Conservation (phyloP, 2,113 vertebrate genomes). For the Anolis sagrei region DNA sequence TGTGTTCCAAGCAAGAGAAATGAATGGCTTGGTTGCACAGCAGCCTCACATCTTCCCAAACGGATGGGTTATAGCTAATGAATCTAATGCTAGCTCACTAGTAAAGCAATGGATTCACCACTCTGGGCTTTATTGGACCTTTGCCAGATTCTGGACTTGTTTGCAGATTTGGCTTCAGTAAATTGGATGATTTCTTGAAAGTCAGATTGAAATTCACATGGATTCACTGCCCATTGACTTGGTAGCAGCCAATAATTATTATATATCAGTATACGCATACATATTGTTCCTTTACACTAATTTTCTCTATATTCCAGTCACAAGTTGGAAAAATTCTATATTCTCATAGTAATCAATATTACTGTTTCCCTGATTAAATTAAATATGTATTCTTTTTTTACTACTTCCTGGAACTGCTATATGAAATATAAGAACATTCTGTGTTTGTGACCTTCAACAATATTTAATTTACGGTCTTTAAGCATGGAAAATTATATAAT, state of each 20-base stretch:
- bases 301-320: not conserved
- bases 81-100: not conserved
- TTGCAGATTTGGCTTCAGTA: too few relatives aligned
- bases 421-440: constrained; percentile 30
- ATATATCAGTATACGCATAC: not conserved
- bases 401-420: constrained; percentile 31
- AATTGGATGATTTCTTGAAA: too few relatives aligned
- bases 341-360: not conserved
- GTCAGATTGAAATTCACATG: too few relatives aligned
- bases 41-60: not conserved
- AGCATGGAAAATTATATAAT: constrained; percentile 22
- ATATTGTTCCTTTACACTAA: not conserved
- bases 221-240: too few relatives aligned
- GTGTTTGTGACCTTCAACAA: constrained; percentile 36
- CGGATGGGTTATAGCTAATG: not conserved
- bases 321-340: not conserved
- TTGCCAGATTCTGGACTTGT: too few relatives aligned
- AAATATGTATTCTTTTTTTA: constrained; percentile 41
- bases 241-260: too few relatives aligned
- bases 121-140: too few relatives aligned
- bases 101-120: too few relatives aligned
- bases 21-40: too few relatives aligned
- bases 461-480: constrained; percentile 31
- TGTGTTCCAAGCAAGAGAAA: too few relatives aligned
- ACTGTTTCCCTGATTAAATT: constrained; percentile 27